These are phyloP conservation scores for Homarus americanus DNA, from an alignment of 1,140 invertebrate genomes.

Conservation along the genomic window DNA sequence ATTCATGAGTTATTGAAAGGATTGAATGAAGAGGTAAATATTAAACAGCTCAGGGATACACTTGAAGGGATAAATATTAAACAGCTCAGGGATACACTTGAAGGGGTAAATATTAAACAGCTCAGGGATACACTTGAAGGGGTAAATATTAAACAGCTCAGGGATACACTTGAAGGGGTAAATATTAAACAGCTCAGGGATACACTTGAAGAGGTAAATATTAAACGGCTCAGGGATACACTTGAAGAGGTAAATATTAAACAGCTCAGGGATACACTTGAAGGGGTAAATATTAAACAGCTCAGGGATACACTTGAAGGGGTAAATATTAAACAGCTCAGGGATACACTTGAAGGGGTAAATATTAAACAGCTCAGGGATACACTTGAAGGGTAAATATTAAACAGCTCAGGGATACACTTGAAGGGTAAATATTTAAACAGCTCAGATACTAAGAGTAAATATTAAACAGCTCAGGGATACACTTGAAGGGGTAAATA, in stretches of 20 bases:
- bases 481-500: too few species aligned
- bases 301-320: background rate
- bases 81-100: background rate
- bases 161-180: background rate
- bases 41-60: background rate
- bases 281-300: too few species aligned
- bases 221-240: background rate
- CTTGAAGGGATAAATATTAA: too few species aligned
- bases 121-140: background rate
- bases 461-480: too few species aligned
- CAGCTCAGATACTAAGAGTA: too few species aligned
- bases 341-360: background rate
- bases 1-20: background rate
- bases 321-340: too few species aligned
- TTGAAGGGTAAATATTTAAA: too few species aligned
- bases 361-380: background rate
- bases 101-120: too few species aligned
- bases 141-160: too few species aligned
- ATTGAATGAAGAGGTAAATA: background rate
- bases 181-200: background rate
- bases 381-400: too few species aligned
- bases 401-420: background rate
- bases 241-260: too few species aligned
- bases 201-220: too few species aligned
- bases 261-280: background rate